Percentiles rank a stretch among this genome's conserved stretches.
These are phyloP conservation scores for Spodoptera picta DNA, from an alignment of 2,888 invertebrate species.

Conservation along the genomic window DNA sequence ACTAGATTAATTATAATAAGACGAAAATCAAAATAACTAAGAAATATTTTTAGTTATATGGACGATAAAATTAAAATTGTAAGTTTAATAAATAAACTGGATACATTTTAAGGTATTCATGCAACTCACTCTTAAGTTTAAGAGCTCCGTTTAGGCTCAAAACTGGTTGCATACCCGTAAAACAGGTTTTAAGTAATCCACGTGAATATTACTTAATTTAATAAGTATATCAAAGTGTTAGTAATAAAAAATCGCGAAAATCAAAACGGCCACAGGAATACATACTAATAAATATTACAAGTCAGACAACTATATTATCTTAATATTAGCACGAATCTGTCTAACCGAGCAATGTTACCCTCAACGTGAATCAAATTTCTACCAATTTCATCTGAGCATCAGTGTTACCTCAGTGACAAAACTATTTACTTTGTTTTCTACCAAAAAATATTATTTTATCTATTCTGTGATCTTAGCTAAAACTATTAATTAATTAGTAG, in stretches of 20 bases:
- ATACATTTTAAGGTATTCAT: too few relatives aligned
- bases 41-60: too few relatives aligned
- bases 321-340: constrained; percentile 55
- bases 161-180: too few relatives aligned
- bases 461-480: constrained; percentile 59
- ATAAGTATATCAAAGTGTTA: neutral
- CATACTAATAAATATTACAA: constrained; percentile 43
- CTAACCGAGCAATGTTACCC: constrained; percentile 64
- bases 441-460: constrained; percentile 58
- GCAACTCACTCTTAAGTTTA: too few relatives aligned
- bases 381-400: constrained; percentile 58
- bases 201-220: constrained; percentile 7
- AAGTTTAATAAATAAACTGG: too few relatives aligned
- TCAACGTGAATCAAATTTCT: constrained; percentile 57
- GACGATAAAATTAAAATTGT: too few relatives aligned
- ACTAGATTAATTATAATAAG: too few relatives aligned
- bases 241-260: constrained; percentile 8
- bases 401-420: constrained; percentile 60
- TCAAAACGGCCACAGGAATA: constrained; percentile 36
- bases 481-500: constrained; percentile 49
- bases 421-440: constrained; percentile 64
- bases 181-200: too few relatives aligned
- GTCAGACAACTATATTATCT: constrained; percentile 45
- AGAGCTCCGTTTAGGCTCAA: too few relatives aligned
- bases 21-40: too few relatives aligned